phyloP scores from a whole-genome alignment of 1,140 invertebrate genomes.

The Drosophila trapezifrons region DNA sequence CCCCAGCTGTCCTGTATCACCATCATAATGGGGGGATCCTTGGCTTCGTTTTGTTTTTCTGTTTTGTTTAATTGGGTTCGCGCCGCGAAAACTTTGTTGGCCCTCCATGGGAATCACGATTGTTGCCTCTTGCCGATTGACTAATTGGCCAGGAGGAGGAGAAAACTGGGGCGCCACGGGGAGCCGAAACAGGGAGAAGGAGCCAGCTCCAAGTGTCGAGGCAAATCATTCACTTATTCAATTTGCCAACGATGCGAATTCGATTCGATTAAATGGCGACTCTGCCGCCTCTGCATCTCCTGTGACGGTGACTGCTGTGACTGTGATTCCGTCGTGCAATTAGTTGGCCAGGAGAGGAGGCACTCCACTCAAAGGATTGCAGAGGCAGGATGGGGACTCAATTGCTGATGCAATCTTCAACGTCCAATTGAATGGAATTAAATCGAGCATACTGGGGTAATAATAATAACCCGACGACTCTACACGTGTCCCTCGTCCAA shows the following conservation, averaged over 20 bases:
- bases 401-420: constrained; percentile 50
- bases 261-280: constrained; percentile 35
- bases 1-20: not conserved
- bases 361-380: constrained; percentile 27
- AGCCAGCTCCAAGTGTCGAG: constrained; percentile 29
- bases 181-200: not conserved
- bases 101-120: constrained; percentile 27
- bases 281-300: constrained; percentile 6
- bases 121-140: constrained; percentile 62
- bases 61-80: constrained; percentile 43
- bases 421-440: constrained; percentile 75
- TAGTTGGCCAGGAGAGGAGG: constrained; percentile 28
- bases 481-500: constrained; percentile 54
- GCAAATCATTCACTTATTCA: constrained; percentile 53
- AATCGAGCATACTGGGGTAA: constrained; percentile 52
- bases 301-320: constrained; percentile 5
- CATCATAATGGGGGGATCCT: constrained; percentile 6
- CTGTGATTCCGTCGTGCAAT: constrained; percentile 32
- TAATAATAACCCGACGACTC: constrained; percentile 55
- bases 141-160: constrained; percentile 55
- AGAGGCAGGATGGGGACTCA: constrained; percentile 6
- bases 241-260: constrained; percentile 54
- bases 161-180: not conserved
- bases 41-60: constrained; percentile 23
- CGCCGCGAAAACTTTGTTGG: constrained; percentile 36